Evolutionary conservation across 2,797 vertebrate genomes (phyloP).

Genomic region (Chaetodon trifasciatus): DNA sequence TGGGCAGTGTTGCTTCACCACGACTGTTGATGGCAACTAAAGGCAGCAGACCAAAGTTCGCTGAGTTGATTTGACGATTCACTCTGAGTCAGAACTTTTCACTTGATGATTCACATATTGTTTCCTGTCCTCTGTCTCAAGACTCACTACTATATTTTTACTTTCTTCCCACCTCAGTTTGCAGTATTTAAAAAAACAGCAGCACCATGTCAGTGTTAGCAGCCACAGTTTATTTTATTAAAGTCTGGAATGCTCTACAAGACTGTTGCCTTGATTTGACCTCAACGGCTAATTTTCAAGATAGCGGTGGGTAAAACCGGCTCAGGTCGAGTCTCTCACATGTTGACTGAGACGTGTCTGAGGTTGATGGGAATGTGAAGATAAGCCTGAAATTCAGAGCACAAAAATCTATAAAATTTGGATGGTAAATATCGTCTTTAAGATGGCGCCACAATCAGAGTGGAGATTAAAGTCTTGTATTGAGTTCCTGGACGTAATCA

Average conservation of each 20-base stretch:
- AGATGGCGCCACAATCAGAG: background rate
- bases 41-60: slow-evolving; percentile 1
- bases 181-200: background rate
- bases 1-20: background rate
- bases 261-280: slow-evolving; percentile 7
- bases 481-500: slow-evolving; percentile 33
- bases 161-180: background rate
- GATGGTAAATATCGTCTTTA: background rate
- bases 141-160: background rate
- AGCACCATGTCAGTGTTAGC: slow-evolving; percentile 1
- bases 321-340: background rate
- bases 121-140: slow-evolving; percentile 3
- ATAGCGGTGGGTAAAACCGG: background rate
- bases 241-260: slow-evolving; percentile 28
- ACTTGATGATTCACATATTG: background rate
- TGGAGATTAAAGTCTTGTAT: slow-evolving; percentile 35
- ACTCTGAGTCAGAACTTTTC: background rate
- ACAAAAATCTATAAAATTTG: background rate
- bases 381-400: slow-evolving; percentile 1
- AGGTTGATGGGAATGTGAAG: background rate
- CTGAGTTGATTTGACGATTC: slow-evolving; percentile 3
- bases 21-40: background rate
- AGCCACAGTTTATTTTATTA: background rate
- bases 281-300: background rate
- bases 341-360: background rate